Percentiles rank a stretch among this genome's conserved stretches.
Conservation (phyloP, 2,797 vertebrate genomes). For the Erithacus rubecula region DNA sequence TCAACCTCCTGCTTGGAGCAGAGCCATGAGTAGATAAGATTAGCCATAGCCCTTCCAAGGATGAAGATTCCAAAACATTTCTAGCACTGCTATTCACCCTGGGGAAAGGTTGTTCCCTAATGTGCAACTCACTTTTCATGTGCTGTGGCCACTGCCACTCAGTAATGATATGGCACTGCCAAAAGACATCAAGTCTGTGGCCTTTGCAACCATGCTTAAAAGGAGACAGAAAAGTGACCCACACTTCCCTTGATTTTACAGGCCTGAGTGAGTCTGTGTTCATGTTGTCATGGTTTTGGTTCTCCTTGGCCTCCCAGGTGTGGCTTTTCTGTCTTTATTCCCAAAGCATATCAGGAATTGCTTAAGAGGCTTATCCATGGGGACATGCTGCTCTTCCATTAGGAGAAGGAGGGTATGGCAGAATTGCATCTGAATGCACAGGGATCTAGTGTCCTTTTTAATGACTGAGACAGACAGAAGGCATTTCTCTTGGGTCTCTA, state of each 20-base stretch:
- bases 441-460: not conserved
- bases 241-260: not conserved
- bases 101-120: not conserved
- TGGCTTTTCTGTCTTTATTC: not conserved
- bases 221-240: not conserved
- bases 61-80: not conserved
- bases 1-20: not conserved
- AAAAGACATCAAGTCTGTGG: not conserved
- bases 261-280: not conserved
- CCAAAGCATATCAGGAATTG: not conserved
- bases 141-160: not conserved
- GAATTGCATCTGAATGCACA: not conserved
- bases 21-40: not conserved
- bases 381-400: not conserved
- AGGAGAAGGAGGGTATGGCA: not conserved
- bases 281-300: not conserved
- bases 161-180: not conserved
- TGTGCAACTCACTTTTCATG: not conserved
- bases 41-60: not conserved
- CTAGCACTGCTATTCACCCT: not conserved
- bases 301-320: not conserved
- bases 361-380: not conserved
- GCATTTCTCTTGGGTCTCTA: not conserved
- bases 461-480: not conserved
- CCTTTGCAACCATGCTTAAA: not conserved